phyloP scores from a whole-genome alignment of 1,140 invertebrate species.

The Platorchestia sp. region DNA sequence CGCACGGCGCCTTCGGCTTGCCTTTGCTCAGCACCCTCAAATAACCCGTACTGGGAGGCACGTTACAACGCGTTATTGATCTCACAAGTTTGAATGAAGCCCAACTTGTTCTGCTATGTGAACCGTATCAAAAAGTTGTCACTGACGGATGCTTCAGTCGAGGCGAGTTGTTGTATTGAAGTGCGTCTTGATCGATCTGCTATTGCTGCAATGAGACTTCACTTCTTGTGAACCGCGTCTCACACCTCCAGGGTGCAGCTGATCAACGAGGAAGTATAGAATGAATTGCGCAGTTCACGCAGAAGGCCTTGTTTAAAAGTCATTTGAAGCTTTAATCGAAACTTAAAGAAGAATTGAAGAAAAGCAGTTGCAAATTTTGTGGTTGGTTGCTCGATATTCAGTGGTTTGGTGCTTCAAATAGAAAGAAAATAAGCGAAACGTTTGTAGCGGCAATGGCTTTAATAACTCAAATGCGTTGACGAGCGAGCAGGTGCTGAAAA shows the following conservation, averaged over 20 bases:
- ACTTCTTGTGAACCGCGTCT: neutral
- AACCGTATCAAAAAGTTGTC: neutral
- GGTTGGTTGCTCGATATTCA: neutral
- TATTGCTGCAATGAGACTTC: neutral
- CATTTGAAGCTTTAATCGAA: neutral
- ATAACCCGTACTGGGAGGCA: neutral
- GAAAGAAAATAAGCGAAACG: neutral
- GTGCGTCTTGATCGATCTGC: neutral
- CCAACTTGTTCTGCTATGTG: neutral
- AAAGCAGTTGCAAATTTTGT: neutral
- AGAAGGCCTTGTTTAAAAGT: neutral
- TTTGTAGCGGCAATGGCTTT: neutral
- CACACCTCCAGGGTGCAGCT: neutral
- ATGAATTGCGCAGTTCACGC: neutral
- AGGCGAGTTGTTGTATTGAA: neutral
- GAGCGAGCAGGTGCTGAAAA: neutral
- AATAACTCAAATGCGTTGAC: neutral
- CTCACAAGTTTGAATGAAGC: neutral
- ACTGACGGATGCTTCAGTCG: neutral
- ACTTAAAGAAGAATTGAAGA: neutral
- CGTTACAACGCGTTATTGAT: neutral
- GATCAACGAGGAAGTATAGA: neutral
- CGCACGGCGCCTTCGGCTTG: neutral
- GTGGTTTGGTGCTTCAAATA: neutral
- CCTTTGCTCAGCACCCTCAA: neutral